Evolutionary conservation across 2,797 vertebrate genomes (phyloP).

Genomic region (Cossypha caffra): DNA sequence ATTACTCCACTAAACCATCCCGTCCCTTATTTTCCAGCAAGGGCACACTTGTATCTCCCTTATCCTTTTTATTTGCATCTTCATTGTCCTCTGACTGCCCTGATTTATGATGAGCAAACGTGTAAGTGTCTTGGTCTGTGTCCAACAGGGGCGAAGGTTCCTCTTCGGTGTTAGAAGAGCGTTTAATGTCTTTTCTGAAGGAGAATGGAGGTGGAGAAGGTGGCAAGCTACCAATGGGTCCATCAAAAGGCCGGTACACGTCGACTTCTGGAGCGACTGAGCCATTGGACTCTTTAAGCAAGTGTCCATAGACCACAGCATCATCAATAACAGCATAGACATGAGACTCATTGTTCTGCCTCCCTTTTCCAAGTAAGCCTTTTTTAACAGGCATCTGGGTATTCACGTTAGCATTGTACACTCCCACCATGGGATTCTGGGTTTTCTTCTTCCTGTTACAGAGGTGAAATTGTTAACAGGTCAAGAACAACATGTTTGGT

Average conservation of each 20-base stretch:
- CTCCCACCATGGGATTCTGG: conserved; percentile 76
- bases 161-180: neutral
- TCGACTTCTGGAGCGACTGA: conserved; percentile 77
- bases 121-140: conserved; percentile 84
- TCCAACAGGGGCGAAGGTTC: conserved; percentile 59
- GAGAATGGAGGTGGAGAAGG: conserved; percentile 81
- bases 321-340: conserved; percentile 92
- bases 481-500: neutral
- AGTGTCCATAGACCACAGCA: conserved; percentile 84
- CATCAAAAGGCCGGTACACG: conserved; percentile 85
- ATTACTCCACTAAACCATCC: neutral
- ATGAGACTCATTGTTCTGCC: conserved; percentile 85
- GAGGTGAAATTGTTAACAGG: neutral
- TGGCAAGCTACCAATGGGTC: conserved; percentile 70
- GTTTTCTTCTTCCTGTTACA: conserved; percentile 79
- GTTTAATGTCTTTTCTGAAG: conserved; percentile 57
- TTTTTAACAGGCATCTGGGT: conserved; percentile 79
- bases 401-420: conserved; percentile 84
- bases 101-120: conserved; percentile 77
- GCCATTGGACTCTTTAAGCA: conserved; percentile 76
- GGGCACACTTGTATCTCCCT: neutral
- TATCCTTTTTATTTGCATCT: conserved; percentile 11
- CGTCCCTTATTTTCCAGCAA: conserved; percentile 43
- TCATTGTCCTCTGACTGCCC: conserved; percentile 33
- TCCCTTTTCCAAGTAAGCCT: conserved; percentile 77